Evolutionary conservation across 1,140 invertebrate genomes (phyloP), one percentile per base, ranked within the genome.

Genomic region (Bombus soroeensis): DNA sequence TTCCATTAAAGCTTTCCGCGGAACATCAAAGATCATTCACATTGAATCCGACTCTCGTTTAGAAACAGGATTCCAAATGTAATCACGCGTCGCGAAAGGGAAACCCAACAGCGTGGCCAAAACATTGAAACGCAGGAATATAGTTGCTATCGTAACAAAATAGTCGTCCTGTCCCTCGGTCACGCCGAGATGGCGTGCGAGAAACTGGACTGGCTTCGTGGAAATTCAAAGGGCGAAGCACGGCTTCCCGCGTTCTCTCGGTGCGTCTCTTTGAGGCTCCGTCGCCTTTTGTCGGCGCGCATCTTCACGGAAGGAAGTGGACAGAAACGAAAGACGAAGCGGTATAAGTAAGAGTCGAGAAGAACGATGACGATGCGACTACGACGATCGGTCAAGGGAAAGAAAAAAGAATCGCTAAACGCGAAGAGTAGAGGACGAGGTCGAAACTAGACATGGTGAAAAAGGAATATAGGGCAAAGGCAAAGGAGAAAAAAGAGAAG

Each of bases 291-390:
- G 84, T 86, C 43, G 84, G 72, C 59, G 57, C 34, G 75, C 70
- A 72, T 74, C 86, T 43, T 76, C 64, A 78, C 85, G 73, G 66
- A 83, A 85, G 83, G 83, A 85, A 85, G 76, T 79, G 77, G 68
- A 73, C 83, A 76, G 62, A 22, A 77, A 62, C 59, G 75, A 81
- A 79, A 41, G 57, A 9, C 53, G 71, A 76, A 74, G 64, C 15
- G 74, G 57, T 76, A 78, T 82, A 74, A 83, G 57, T 83, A 83
- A 77, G 81, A 89, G 82, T 47, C 72, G 62, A 43, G 25, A 12
- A 62, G 64, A 62, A 43, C n/a, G 32, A 32, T 8, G 64, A 32
- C 37, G 53, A 71, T 41, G 76, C 76, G 57, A 9, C 78, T 25
- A 37, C 28, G 59, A 34, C 37, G 39, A 22, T 68, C 53, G 64